Conservation (phyloP, 1,140 invertebrate genomes). For the Pachypeltis micranthus region DNA sequence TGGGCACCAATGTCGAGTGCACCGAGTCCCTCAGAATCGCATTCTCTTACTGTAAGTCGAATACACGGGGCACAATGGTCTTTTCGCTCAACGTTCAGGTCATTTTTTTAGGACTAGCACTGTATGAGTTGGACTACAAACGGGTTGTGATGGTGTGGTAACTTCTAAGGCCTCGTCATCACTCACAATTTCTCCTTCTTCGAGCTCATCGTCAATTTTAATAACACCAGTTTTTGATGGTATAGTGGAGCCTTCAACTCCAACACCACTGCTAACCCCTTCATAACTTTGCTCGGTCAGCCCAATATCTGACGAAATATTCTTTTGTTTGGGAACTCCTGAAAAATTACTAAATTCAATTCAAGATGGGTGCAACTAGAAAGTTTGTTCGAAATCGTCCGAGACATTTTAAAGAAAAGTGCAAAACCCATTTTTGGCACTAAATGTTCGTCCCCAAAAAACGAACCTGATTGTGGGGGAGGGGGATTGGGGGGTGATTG, state of each 20-base stretch:
- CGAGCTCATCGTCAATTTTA: background rate
- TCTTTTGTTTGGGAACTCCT: background rate
- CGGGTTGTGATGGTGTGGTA: background rate
- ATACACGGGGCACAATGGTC: conserved; percentile 54
- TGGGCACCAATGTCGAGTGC: conserved; percentile 69
- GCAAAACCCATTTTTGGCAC: background rate
- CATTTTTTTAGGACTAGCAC: background rate
- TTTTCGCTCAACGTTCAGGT: background rate
- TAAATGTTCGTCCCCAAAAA: no score
- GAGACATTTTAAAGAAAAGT: background rate
- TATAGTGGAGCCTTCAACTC: background rate
- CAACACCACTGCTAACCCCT: background rate
- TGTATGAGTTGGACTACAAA: background rate
- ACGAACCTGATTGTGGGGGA: no score
- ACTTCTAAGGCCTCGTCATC: background rate
- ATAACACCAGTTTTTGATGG: background rate
- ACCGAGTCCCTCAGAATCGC: conserved; percentile 54
- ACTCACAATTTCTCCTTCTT: background rate
- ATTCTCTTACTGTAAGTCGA: conserved; percentile 70
- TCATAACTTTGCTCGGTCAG: background rate
- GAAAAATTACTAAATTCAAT: background rate
- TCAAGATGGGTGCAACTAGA: background rate
- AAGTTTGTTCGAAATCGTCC: background rate
- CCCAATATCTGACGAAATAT: background rate
- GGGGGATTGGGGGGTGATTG: no score